Percentiles rank a stretch among this genome's conserved stretches.
Evolutionary conservation across 2,797 vertebrate genomes (phyloP).

Genomic region (Muscicapa striata): DNA sequence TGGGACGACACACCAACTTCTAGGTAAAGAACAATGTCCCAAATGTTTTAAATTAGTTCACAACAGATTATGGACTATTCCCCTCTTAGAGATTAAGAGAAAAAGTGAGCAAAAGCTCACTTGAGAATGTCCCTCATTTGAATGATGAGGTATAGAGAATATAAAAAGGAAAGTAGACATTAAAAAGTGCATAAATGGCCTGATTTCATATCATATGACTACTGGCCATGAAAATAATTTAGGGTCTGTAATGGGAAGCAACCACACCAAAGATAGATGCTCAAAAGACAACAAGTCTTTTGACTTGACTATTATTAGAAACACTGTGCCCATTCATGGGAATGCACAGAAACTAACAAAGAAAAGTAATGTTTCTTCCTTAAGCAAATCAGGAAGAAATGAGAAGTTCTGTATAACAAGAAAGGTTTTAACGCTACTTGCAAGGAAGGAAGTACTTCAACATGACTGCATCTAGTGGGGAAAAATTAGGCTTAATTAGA

Average conservation of each 20-base stretch:
- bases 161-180: not conserved
- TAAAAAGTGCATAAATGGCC: not conserved
- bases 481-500: not conserved
- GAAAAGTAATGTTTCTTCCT: not conserved
- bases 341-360: not conserved
- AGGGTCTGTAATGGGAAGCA: not conserved
- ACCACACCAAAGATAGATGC: not conserved
- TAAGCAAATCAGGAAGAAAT: not conserved
- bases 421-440: not conserved
- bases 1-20: accelerated
- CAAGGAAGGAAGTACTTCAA: not conserved
- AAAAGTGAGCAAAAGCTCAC: not conserved
- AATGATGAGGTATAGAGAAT: not conserved
- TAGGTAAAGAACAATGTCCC: not conserved
- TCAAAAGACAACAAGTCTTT: not conserved
- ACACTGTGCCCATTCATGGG: not conserved
- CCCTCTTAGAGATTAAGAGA: not conserved
- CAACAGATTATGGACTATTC: not conserved
- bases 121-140: not conserved
- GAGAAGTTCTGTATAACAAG: not conserved
- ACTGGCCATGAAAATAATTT: not conserved
- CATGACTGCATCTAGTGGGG: not conserved
- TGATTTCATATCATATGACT: not conserved
- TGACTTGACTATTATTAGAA: not conserved
- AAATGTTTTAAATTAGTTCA: not conserved